These are phyloP conservation scores for Hermatobates lingyangjiaoensis DNA, from an alignment of 1,140 invertebrate species.

Conservation along the genomic window DNA sequence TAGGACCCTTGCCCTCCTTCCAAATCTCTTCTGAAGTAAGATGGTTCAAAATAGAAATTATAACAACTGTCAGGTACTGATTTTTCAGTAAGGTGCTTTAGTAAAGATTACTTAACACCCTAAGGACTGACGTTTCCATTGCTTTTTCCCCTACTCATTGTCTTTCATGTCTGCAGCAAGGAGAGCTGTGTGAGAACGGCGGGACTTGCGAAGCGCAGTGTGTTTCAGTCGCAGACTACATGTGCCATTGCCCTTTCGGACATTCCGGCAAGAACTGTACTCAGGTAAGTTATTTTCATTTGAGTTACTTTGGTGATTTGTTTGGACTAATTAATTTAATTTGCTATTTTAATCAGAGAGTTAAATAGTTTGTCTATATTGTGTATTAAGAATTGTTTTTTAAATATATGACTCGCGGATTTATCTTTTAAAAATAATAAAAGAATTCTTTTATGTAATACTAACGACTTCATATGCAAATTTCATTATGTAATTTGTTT, in stretches of 20 bases:
- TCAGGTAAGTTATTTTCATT: constrained; percentile 27
- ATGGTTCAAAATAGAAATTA: too few species aligned
- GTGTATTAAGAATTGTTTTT: too few species aligned
- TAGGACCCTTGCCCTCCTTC: too few species aligned
- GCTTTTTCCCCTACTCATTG: neutral
- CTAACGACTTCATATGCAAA: too few species aligned
- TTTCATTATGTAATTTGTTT: too few species aligned
- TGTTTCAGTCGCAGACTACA: constrained; percentile 32
- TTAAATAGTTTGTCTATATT: neutral
- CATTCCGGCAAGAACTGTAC: constrained; percentile 52
- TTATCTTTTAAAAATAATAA: too few species aligned
- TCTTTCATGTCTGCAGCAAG: constrained; percentile 17
- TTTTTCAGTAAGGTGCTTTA: neutral
- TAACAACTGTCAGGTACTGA: too few species aligned
- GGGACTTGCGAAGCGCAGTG: constrained; percentile 44
- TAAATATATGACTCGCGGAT: too few species aligned
- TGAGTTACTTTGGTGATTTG: neutral
- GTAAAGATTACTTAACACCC: neutral
- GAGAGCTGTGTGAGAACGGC: constrained; percentile 39
- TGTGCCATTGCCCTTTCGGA: constrained; percentile 40
- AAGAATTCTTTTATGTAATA: too few species aligned
- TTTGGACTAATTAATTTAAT: neutral
- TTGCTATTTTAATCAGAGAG: neutral
- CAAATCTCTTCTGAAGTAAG: too few species aligned
- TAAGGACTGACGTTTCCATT: neutral